Percentiles rank a stretch among this genome's conserved stretches.
Evolutionary conservation across 2,888 invertebrate genomes (phyloP).

Genomic region (Agrotis segetum): DNA sequence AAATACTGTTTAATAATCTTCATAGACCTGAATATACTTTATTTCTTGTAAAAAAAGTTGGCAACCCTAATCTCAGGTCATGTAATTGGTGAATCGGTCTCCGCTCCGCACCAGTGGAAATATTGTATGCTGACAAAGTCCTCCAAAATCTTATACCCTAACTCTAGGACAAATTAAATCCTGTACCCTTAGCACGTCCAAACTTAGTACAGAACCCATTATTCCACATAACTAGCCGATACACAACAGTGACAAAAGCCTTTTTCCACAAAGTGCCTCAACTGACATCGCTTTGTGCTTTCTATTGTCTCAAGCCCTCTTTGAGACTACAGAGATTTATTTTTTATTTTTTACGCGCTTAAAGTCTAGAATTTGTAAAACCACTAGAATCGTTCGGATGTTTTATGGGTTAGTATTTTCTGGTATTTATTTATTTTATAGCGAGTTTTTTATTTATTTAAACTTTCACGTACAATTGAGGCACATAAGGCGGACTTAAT

Average conservation of each 20-base stretch:
- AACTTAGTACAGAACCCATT: conserved; percentile 1
- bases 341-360: conserved; percentile 75
- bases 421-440: not conserved
- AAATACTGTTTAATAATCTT: too few relatives aligned
- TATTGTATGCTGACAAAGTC: too few relatives aligned
- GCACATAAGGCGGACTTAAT: too few relatives aligned
- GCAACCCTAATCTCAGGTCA: too few relatives aligned
- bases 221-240: conserved; percentile 17
- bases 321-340: conserved; percentile 72
- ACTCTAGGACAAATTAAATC: too few relatives aligned
- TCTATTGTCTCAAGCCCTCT: conserved; percentile 71
- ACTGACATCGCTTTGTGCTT: conserved; percentile 72
- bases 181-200: not conserved
- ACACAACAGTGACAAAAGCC: conserved; percentile 39
- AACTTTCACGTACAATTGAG: too few relatives aligned
- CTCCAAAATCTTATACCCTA: too few relatives aligned
- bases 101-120: too few relatives aligned
- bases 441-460: too few relatives aligned
- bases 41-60: too few relatives aligned
- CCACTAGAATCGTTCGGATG: conserved; percentile 50
- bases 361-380: conserved; percentile 28
- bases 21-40: too few relatives aligned
- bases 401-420: not conserved
- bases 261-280: conserved; percentile 73
- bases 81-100: too few relatives aligned